Percentiles rank a stretch among this genome's conserved stretches.
Conservation (phyloP, 1,140 invertebrate species). For the Acromyrmex echinatior region DNA sequence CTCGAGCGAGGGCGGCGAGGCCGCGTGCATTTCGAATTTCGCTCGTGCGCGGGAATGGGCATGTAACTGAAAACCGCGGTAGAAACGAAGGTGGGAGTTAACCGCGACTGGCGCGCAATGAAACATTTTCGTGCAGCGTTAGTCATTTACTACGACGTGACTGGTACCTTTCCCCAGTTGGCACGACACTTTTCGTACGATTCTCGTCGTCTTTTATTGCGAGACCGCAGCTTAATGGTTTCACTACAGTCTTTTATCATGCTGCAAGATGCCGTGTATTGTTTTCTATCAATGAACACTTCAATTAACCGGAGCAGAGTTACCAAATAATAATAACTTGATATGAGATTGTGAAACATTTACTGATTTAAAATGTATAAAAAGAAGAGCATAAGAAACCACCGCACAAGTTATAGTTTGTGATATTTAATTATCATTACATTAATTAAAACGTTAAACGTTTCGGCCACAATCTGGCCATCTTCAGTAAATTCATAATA, state of each 20-base stretch:
- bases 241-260: slow-evolving; percentile 1
- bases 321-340: not conserved
- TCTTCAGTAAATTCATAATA: no score
- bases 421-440: no score
- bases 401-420: no score
- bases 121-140: slow-evolving; percentile 69
- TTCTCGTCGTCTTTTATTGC: slow-evolving; percentile 59
- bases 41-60: not conserved
- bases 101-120: slow-evolving; percentile 32
- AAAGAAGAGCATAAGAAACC: no score
- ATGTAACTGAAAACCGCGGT: not conserved
- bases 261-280: not conserved
- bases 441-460: no score
- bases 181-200: slow-evolving; percentile 60
- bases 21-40: slow-evolving; percentile 66
- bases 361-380: no score
- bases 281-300: slow-evolving; percentile 16
- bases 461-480: no score
- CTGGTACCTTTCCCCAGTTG: slow-evolving; percentile 71
- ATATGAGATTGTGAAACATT: not conserved
- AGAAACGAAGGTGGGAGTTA: slow-evolving; percentile 44
- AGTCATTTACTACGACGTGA: slow-evolving; percentile 39
- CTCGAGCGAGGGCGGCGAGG: no score
- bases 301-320: not conserved
- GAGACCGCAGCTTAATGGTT: slow-evolving; percentile 57